These are phyloP conservation scores for Upupa epops DNA, from an alignment of 2,113 vertebrate species.

Conservation along the genomic window DNA sequence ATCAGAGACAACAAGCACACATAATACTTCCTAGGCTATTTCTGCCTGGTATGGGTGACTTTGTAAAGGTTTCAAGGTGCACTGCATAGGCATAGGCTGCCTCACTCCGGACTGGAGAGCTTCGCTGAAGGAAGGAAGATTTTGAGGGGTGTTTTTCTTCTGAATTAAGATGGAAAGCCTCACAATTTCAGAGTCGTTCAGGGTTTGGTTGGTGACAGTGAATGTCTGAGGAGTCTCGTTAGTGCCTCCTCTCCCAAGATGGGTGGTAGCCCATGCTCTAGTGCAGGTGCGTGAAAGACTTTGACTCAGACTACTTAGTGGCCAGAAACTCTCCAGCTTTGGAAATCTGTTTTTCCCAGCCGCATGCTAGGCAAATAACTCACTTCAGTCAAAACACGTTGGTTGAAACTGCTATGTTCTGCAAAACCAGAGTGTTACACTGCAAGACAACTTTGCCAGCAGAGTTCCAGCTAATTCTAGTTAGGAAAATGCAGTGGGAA, in stretches of 20 bases:
- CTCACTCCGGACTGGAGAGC: background rate
- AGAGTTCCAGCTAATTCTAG: background rate
- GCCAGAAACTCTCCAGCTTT: background rate
- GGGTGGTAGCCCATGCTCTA: background rate
- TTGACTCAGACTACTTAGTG: background rate
- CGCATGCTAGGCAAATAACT: background rate
- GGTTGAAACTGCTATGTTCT: background rate
- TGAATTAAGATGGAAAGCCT: background rate
- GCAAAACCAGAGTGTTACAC: background rate
- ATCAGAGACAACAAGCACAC: background rate
- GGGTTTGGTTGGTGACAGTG: background rate
- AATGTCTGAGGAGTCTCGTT: background rate
- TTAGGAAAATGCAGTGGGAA: background rate
- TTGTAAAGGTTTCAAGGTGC: background rate
- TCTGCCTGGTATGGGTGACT: background rate
- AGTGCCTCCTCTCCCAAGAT: background rate
- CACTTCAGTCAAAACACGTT: background rate
- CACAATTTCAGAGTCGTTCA: background rate
- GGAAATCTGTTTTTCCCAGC: background rate
- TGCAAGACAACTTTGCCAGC: background rate
- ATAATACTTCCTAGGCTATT: background rate
- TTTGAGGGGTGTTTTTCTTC: background rate
- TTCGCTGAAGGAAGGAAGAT: background rate
- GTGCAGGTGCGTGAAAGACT: background rate
- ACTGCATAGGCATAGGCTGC: background rate